A percentile compares a stretch with the other conserved stretches of the same genome.
These are phyloP conservation scores for Alosa sapidissima DNA, from an alignment of 2,797 vertebrate species.

Conservation along the genomic window DNA sequence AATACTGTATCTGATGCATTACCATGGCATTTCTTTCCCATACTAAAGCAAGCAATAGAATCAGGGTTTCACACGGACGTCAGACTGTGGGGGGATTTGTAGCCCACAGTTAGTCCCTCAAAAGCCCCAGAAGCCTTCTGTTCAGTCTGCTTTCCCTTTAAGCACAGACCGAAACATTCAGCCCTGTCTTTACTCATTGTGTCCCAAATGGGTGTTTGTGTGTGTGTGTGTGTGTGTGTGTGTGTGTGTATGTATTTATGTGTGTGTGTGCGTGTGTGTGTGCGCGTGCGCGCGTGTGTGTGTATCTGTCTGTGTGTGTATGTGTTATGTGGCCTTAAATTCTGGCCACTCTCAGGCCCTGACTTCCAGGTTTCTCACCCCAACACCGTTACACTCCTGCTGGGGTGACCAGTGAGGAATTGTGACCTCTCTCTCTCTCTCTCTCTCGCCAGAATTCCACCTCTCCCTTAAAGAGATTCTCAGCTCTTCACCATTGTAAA, in stretches of 20 bases:
- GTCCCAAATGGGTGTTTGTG: conserved; percentile 27
- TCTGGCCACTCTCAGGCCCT: not conserved
- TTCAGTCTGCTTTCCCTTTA: conserved; percentile 60
- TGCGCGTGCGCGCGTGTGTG: not conserved
- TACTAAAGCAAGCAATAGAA: conserved; percentile 67
- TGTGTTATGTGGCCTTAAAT: conserved; percentile 5
- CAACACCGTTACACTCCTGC: not conserved
- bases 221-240: conserved; percentile 37
- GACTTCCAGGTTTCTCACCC: not conserved
- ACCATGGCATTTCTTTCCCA: conserved; percentile 41
- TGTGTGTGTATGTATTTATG: conserved; percentile 13
- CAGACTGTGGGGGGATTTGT: conserved; percentile 49
- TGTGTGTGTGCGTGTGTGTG: not conserved
- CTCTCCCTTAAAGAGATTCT: not conserved
- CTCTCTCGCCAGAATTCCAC: not conserved
- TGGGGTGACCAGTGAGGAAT: not conserved
- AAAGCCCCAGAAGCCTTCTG: conserved; percentile 35
- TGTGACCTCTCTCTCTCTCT: not conserved
- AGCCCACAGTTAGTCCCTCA: conserved; percentile 41
- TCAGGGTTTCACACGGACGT: conserved; percentile 51
- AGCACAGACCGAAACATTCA: conserved; percentile 45
- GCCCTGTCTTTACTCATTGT: not conserved
- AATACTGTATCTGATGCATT: conserved; percentile 30
- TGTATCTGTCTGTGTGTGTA: conserved; percentile 22
- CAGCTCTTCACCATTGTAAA: not conserved